Evolutionary conservation across 2,888 invertebrate species (phyloP).

Genomic region (Pollenia angustigena): DNA sequence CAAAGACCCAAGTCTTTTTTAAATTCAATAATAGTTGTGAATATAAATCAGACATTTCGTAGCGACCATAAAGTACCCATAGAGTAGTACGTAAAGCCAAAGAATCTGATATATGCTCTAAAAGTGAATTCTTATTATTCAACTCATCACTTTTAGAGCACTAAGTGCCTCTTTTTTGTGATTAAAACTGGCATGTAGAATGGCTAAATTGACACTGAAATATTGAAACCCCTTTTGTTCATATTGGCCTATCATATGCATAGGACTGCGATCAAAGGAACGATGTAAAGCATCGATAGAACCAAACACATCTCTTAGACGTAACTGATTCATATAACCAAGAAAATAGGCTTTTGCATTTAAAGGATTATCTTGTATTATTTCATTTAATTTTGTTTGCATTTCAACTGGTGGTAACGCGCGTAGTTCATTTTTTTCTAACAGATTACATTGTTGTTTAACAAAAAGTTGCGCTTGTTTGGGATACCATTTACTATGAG

Average conservation of each 20-base stretch:
- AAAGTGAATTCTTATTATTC: conserved; percentile 93
- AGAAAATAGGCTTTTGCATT: conserved; percentile 88
- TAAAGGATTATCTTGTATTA: conserved; percentile 83
- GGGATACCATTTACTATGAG: conserved; percentile 91
- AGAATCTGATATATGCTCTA: conserved; percentile 92
- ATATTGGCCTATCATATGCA: conserved; percentile 90
- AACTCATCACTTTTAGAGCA: conserved; percentile 93
- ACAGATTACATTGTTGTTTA: conserved; percentile 92
- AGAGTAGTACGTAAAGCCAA: conserved; percentile 92
- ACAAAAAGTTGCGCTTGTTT: conserved; percentile 95
- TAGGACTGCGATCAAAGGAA: conserved; percentile 90
- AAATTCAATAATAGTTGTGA: conserved; percentile 91
- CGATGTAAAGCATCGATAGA: conserved; percentile 84
- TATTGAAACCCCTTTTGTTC: conserved; percentile 90
- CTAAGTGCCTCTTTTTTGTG: conserved; percentile 90
- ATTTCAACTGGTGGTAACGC: conserved; percentile 91
- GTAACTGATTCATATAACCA: conserved; percentile 94
- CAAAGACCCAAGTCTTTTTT: conserved; percentile 86
- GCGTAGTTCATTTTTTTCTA: conserved; percentile 92
- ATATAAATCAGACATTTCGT: conserved; percentile 92
- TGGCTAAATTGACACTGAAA: conserved; percentile 95
- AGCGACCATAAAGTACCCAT: conserved; percentile 95
- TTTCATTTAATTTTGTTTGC: conserved; percentile 86
- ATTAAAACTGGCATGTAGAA: conserved; percentile 92
- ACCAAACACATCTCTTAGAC: conserved; percentile 92